Conservation (phyloP, 2,797 vertebrate species). For the Aeoliscus strigatus region DNA sequence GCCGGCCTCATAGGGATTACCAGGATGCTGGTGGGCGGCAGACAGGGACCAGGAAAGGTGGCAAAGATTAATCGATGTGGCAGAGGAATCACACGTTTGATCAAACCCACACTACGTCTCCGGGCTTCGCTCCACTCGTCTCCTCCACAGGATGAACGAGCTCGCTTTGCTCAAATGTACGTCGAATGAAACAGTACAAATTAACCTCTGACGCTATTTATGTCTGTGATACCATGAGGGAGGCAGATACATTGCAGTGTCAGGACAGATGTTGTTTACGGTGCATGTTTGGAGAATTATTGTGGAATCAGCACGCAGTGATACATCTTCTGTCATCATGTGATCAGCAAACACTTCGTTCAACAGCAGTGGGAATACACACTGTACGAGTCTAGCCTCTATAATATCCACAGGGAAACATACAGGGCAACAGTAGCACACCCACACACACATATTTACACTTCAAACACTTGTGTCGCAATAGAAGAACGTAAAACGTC, state of each 20-base stretch:
- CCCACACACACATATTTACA: too few species aligned
- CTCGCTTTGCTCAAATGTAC: constrained; percentile 22
- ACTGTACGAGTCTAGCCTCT: constrained; percentile 11
- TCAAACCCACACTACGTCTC: constrained; percentile 68
- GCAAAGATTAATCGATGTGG: constrained; percentile 67
- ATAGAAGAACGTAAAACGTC: too few species aligned
- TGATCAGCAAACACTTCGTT: constrained; percentile 32
- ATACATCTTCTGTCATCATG: constrained; percentile 20
- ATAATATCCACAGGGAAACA: too few species aligned
- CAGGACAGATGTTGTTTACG: constrained; percentile 37
- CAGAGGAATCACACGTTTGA: constrained; percentile 57
- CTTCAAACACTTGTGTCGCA: too few species aligned
- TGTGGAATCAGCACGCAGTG: constrained; percentile 7
- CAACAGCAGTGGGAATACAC: constrained; percentile 12
- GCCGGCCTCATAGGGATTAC: constrained; percentile 57
- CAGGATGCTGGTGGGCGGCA: constrained; percentile 61
- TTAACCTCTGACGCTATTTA: constrained; percentile 45
- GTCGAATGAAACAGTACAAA: constrained; percentile 44
- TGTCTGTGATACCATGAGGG: constrained; percentile 21
- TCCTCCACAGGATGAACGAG: constrained; percentile 43
- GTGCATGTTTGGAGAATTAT: constrained; percentile 26
- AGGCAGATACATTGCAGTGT: constrained; percentile 21
- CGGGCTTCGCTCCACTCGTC: constrained; percentile 20
- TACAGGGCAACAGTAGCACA: too few species aligned
- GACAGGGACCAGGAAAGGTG: constrained; percentile 54